phyloP scores from a whole-genome alignment of 2,797 vertebrate species.

The Prionace glauca region DNA sequence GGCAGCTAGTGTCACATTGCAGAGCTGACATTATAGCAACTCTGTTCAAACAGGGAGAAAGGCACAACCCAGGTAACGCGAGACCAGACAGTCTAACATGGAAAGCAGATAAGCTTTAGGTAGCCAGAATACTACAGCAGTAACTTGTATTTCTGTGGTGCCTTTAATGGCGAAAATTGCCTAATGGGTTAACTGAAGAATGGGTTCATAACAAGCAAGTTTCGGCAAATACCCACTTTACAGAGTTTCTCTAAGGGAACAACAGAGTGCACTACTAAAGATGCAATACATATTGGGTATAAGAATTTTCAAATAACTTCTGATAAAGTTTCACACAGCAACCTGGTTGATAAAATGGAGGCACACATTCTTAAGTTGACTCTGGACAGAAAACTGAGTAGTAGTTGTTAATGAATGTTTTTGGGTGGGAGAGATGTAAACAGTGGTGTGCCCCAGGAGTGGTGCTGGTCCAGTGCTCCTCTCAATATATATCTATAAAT shows the following conservation, averaged over 20 bases:
- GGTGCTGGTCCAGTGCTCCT: neutral
- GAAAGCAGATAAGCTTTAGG: neutral
- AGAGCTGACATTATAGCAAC: neutral
- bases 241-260: neutral
- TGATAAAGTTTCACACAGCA: neutral
- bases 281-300: neutral
- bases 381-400: neutral
- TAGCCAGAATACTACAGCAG: neutral
- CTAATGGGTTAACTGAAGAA: neutral
- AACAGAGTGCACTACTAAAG: neutral
- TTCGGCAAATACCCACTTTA: neutral
- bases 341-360: neutral
- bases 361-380: neutral
- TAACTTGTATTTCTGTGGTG: neutral
- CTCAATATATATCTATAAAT: neutral
- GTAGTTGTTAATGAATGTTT: neutral
- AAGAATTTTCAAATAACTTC: neutral
- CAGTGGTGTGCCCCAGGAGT: neutral
- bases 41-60: neutral
- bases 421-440: neutral
- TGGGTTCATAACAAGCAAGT: neutral
- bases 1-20: neutral
- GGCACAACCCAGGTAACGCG: neutral
- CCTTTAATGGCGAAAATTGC: neutral
- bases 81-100: neutral